These are phyloP conservation scores for Intellagama lesueurii DNA, from an alignment of 2,797 vertebrate species.

Conservation along the genomic window DNA sequence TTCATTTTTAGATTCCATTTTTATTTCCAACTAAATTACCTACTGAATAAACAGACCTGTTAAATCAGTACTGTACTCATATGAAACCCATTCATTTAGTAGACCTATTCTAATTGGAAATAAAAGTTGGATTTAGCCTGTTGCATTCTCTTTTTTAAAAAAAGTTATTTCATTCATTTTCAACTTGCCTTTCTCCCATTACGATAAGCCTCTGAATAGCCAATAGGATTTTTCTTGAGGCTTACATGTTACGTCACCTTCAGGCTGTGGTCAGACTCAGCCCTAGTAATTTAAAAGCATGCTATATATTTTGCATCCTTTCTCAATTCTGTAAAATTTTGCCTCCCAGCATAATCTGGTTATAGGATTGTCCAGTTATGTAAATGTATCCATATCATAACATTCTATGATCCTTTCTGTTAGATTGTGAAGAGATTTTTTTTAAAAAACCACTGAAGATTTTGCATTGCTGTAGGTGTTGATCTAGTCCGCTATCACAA, in stretches of 20 bases:
- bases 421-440: slow-evolving; percentile 21
- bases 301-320: neutral
- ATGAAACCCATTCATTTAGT: too few relatives aligned
- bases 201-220: neutral
- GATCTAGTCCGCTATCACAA: neutral
- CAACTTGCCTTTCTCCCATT: neutral
- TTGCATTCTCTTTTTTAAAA: too few relatives aligned
- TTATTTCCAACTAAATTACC: too few relatives aligned
- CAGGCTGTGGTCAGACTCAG: neutral
- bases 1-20: too few relatives aligned
- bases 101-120: too few relatives aligned
- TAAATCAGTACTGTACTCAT: too few relatives aligned
- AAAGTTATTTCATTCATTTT: neutral
- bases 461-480: neutral
- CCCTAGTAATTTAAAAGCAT: neutral
- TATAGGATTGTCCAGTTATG: neutral
- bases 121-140: too few relatives aligned
- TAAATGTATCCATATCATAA: neutral
- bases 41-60: too few relatives aligned
- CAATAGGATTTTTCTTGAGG: neutral
- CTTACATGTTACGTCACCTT: neutral
- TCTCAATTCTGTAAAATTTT: neutral
- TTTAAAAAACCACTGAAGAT: neutral
- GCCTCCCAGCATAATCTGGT: neutral
- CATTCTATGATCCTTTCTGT: neutral